Conservation (phyloP, 1,140 invertebrate species). For the Bombus huntii region DNA sequence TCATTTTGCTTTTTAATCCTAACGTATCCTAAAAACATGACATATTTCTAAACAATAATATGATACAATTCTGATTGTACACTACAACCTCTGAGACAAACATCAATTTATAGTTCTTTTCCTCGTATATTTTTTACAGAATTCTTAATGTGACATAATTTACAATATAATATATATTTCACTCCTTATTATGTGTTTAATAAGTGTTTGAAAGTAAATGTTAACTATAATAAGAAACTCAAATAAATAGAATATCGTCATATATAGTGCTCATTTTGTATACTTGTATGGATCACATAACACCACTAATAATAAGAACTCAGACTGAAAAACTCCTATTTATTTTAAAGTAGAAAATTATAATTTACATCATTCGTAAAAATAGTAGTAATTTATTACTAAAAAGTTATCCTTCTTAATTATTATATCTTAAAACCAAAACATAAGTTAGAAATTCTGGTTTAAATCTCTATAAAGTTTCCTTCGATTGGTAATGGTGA, state of each 20-base stretch:
- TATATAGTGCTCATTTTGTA: constrained; percentile 1
- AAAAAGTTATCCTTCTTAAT: background rate
- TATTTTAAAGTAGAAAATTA: constrained; percentile 25
- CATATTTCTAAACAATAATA: background rate
- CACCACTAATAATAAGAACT: background rate
- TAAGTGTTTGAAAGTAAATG: background rate
- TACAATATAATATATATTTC: background rate
- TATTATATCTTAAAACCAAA: background rate
- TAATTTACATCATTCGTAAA: background rate
- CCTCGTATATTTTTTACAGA: background rate
- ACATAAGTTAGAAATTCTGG: constrained; percentile 14
- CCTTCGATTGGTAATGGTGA: constrained; percentile 24
- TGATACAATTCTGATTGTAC: background rate
- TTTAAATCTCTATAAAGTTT: constrained; percentile 31
- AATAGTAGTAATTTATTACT: constrained; percentile 10
- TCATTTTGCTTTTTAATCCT: background rate
- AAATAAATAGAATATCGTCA: background rate
- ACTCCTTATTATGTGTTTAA: background rate
- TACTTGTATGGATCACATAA: background rate
- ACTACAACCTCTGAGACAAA: background rate
- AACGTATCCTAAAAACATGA: background rate
- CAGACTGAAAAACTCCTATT: constrained; percentile 7
- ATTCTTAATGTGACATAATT: background rate
- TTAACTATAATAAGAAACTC: background rate
- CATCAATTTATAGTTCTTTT: background rate